Percentiles rank a stretch among this genome's conserved stretches.
Evolutionary conservation across 2,888 invertebrate genomes (phyloP).

Genomic region (Volucella zonaria): DNA sequence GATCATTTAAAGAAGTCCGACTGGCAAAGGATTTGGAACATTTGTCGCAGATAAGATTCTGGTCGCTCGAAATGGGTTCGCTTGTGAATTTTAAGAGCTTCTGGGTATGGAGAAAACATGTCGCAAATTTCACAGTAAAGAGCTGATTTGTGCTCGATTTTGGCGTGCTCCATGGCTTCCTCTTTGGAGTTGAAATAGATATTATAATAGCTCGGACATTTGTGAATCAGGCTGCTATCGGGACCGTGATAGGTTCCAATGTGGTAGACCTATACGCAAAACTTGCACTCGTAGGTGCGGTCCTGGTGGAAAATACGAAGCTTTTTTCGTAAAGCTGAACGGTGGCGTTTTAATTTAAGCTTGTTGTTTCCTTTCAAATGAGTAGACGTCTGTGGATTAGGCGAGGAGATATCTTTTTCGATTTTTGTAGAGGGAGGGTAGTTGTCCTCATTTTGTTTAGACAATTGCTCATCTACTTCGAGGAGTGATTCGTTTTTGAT

Average conservation of each 20-base stretch:
- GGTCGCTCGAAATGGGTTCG: conserved; percentile 77
- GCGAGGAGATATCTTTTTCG: not conserved
- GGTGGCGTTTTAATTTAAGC: conserved; percentile 19
- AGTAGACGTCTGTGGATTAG: no score
- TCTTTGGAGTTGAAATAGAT: conserved; percentile 81
- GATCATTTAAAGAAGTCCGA: no score
- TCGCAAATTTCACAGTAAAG: conserved; percentile 83
- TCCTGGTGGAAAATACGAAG: conserved; percentile 76
- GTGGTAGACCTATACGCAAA: conserved; percentile 81
- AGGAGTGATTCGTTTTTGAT: conserved; percentile 29
- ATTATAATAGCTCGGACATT: conserved; percentile 83
- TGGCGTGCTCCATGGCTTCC: conserved; percentile 82
- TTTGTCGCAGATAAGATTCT: conserved; percentile 80
- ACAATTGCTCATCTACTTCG: conserved; percentile 19
- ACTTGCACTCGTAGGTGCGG: conserved; percentile 79
- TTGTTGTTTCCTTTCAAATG: not conserved
- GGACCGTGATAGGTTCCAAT: conserved; percentile 80
- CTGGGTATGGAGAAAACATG: conserved; percentile 82
- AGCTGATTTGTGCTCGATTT: conserved; percentile 80
- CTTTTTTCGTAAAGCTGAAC: conserved; percentile 48
- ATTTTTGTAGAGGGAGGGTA: not conserved
- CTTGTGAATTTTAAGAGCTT: conserved; percentile 82
- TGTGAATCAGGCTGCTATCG: conserved; percentile 79
- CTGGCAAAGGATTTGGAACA: no score
- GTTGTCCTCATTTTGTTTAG: conserved; percentile 10